Conservation (phyloP, 2,113 vertebrate species). For the Actinemys pallida region DNA sequence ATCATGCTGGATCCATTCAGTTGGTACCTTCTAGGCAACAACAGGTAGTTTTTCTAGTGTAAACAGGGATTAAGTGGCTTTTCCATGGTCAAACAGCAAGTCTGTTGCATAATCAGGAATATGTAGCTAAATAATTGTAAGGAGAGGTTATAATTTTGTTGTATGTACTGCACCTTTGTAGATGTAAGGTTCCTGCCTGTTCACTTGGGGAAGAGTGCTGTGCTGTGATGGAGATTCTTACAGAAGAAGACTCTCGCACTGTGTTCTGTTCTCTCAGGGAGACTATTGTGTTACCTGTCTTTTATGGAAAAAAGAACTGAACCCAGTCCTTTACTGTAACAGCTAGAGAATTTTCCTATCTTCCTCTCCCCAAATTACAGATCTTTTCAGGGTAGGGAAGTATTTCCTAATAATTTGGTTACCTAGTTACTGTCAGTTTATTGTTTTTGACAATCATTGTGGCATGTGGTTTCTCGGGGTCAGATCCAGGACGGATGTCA, state of each 20-base stretch:
- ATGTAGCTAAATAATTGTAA: not conserved
- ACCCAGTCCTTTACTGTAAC: not conserved
- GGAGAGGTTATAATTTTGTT: not conserved
- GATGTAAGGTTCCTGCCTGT: not conserved
- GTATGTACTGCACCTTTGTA: not conserved
- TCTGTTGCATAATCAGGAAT: not conserved
- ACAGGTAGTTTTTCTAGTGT: not conserved
- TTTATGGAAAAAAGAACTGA: not conserved
- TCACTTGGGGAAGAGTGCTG: not conserved
- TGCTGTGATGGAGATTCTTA: not conserved
- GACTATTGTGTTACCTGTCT: not conserved
- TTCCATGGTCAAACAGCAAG: not conserved
- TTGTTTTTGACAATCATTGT: conserved; percentile 88
- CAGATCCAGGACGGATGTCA: conserved; percentile 79
- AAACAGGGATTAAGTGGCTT: not conserved
- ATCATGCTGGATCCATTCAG: not conserved
- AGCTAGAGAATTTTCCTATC: not conserved
- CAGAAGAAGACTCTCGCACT: not conserved
- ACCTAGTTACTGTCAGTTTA: conserved; percentile 88
- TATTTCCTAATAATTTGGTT: not conserved
- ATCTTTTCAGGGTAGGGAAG: not conserved
- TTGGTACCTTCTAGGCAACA: not conserved
- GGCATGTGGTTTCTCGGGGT: conserved; percentile 86
- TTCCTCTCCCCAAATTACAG: not conserved
- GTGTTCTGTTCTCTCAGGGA: not conserved